Evolutionary conservation across 2,113 vertebrate genomes (phyloP).

Genomic region (Ibidorhyncha struthersii): DNA sequence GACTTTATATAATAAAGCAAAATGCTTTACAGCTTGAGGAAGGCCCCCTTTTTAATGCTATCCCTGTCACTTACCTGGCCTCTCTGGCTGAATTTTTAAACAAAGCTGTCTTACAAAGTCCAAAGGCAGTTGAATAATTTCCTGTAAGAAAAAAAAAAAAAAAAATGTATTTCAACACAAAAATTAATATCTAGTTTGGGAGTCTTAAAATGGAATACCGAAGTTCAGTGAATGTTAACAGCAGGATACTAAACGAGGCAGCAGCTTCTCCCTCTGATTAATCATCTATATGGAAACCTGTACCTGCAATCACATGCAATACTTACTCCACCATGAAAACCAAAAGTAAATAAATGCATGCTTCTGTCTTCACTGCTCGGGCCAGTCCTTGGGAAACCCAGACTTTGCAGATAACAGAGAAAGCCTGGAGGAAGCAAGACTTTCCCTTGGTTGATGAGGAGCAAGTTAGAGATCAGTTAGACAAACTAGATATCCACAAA

Average conservation of each 20-base stretch:
- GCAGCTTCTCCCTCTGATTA: not conserved
- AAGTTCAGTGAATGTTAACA: not conserved
- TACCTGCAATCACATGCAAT: not conserved
- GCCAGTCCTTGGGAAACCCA: too few species aligned
- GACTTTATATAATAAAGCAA: not conserved
- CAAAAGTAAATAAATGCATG: not conserved
- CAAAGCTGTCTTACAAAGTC: constrained; percentile 94
- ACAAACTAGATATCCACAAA: too few species aligned
- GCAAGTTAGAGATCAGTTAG: too few species aligned
- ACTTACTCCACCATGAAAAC: not conserved
- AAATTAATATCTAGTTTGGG: not conserved
- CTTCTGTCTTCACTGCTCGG: too few species aligned
- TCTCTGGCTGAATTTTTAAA: constrained; percentile 91
- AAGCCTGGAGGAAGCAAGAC: too few species aligned
- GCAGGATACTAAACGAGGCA: not conserved
- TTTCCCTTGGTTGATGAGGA: too few species aligned
- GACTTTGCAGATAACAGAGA: too few species aligned
- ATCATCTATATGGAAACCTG: not conserved
- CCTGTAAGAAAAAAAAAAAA: constrained; percentile 74
- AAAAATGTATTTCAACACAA: not conserved
- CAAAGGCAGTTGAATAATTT: constrained; percentile 92
- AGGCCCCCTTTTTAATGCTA: not conserved
- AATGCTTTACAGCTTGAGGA: not conserved
- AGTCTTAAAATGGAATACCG: not conserved
- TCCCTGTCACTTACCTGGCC: constrained; percentile 83